Conservation (phyloP, 2,797 vertebrate genomes). For the Pseudomugil gertrudae region DNA sequence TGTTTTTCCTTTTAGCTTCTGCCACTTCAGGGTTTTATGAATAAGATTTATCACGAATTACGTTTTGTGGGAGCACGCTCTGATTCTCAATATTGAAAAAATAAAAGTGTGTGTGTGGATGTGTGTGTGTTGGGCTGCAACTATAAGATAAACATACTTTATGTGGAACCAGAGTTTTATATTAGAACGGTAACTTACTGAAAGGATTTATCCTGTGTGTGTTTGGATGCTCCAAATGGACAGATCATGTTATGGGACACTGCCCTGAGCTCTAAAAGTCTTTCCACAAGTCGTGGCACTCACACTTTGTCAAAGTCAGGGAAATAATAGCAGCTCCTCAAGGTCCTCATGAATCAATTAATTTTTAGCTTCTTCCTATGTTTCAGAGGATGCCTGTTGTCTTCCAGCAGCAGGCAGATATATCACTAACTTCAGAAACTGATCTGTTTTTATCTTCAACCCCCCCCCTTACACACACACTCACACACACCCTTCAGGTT, state of each 20-base stretch:
- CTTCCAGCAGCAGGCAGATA: conserved; percentile 23
- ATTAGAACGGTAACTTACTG: not conserved
- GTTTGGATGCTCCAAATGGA: conserved; percentile 4
- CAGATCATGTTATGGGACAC: conserved; percentile 24
- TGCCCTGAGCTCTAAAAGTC: conserved; percentile 39
- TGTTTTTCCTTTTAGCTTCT: conserved; percentile 37
- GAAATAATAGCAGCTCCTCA: conserved; percentile 37
- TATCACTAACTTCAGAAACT: conserved; percentile 36
- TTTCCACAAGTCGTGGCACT: conserved; percentile 32
- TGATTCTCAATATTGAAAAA: not conserved
- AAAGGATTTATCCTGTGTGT: not conserved
- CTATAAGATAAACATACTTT: not conserved
- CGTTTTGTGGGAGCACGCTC: conserved; percentile 7
- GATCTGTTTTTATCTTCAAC: conserved; percentile 46
- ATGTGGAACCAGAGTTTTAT: not conserved
- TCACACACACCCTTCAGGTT: conserved; percentile 43
- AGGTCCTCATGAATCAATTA: conserved; percentile 43
- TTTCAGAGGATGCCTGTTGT: conserved; percentile 24
- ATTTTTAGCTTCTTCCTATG: conserved; percentile 29
- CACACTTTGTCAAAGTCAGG: conserved; percentile 49
- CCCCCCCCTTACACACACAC: conserved; percentile 4
- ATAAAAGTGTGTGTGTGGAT: too few species aligned
- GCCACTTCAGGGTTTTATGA: conserved; percentile 38
- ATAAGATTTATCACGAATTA: conserved; percentile 36
- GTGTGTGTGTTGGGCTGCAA: not conserved